A percentile compares a stretch with the other conserved stretches of the same genome.
phyloP scores from a whole-genome alignment of 2,888 invertebrate genomes.

The Phania funesta region DNA sequence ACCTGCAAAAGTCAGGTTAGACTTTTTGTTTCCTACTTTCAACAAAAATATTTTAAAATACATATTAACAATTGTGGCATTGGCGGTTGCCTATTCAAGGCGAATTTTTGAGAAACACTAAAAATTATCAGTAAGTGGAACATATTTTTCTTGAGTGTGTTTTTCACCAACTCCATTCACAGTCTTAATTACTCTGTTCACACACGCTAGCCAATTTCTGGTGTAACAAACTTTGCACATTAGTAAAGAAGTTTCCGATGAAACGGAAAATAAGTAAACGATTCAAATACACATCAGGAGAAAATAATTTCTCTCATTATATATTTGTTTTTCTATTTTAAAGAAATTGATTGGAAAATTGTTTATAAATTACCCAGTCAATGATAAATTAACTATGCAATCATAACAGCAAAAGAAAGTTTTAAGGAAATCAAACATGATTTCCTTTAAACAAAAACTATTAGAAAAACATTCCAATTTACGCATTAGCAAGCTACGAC shows the following conservation, averaged over 20 bases:
- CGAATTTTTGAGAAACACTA: too few relatives aligned
- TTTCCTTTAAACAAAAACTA: background rate
- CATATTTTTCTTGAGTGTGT: background rate
- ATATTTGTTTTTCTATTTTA: background rate
- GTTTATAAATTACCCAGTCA: slow-evolving; percentile 13
- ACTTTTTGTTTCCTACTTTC: too few relatives aligned
- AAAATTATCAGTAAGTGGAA: too few relatives aligned
- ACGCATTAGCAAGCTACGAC: too few relatives aligned
- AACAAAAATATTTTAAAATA: too few relatives aligned
- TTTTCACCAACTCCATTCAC: background rate
- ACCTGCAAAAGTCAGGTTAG: too few relatives aligned
- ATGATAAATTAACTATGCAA: too few relatives aligned
- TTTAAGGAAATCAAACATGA: slow-evolving; percentile 9
- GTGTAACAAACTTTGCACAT: slow-evolving; percentile 36
- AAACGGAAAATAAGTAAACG: background rate
- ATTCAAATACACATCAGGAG: too few relatives aligned
- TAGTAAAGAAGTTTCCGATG: slow-evolving; percentile 25
- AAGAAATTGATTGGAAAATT: slow-evolving; percentile 51
- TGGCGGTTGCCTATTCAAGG: too few relatives aligned
- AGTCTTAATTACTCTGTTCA: slow-evolving; percentile 25
- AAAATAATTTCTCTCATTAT: too few relatives aligned
- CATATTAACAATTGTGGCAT: too few relatives aligned
- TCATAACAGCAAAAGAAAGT: too few relatives aligned
- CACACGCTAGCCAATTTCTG: background rate
- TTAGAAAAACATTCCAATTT: background rate